Evolutionary conservation across 2,888 invertebrate species (phyloP).

Genomic region (Epinotia bilunana): DNA sequence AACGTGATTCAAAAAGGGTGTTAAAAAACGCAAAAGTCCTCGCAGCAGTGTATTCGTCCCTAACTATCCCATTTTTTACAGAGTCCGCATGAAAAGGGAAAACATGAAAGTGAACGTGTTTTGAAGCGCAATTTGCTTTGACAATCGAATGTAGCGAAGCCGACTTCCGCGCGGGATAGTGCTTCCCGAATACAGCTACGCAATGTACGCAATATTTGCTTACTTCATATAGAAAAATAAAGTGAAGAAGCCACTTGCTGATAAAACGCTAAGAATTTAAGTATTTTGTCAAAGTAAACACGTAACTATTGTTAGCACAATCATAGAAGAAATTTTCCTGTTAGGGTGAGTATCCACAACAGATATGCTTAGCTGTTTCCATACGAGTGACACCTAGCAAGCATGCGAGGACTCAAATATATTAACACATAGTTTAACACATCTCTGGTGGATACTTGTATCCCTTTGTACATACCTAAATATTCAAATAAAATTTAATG

Average conservation of each 20-base stretch:
- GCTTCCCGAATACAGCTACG: constrained; percentile 6
- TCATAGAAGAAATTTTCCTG: too few species aligned
- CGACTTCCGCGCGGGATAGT: constrained; percentile 40
- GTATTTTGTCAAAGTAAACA: not conserved
- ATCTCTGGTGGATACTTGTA: too few species aligned
- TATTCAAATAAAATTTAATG: too few species aligned
- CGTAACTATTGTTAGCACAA: too few species aligned
- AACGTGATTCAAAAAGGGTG: not conserved
- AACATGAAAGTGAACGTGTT: constrained; percentile 44
- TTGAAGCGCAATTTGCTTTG: constrained; percentile 45
- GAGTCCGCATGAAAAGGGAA: constrained; percentile 37
- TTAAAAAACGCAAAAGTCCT: constrained; percentile 9
- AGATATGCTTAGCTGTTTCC: too few species aligned
- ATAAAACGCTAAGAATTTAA: not conserved
- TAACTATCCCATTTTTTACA: constrained; percentile 37
- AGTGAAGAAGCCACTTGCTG: not conserved
- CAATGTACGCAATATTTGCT: constrained; percentile 31
- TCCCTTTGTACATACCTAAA: too few species aligned
- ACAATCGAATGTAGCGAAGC: constrained; percentile 37
- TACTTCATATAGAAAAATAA: not conserved
- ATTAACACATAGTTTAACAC: too few species aligned
- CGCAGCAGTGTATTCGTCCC: constrained; percentile 9
- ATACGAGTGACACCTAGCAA: too few species aligned
- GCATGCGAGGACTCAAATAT: too few species aligned
- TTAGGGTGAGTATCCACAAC: too few species aligned